phyloP scores from a whole-genome alignment of 53 echinoderm and acorn worm species.

The Antedon mediterranea region DNA sequence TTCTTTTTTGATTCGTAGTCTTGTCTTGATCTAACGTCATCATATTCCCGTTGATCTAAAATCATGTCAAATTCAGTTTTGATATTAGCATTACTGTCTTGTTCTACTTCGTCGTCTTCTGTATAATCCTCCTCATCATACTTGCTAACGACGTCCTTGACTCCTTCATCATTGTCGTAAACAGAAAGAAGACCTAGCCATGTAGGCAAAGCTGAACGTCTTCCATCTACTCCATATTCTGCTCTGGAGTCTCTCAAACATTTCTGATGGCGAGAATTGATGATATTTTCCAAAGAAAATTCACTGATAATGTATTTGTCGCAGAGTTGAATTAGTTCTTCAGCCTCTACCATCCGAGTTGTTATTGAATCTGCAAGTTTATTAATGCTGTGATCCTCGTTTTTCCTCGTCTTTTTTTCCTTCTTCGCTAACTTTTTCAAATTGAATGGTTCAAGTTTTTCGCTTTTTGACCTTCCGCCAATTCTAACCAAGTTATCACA shows the following conservation, averaged over 20 bases:
- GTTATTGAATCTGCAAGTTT: background rate
- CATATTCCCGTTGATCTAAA: background rate
- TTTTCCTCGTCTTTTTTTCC: background rate
- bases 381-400: background rate
- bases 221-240: background rate
- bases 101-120: background rate
- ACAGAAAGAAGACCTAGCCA: background rate
- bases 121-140: background rate
- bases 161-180: background rate
- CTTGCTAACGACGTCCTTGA: background rate
- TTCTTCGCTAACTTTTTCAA: constrained; percentile 1
- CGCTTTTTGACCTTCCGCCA: constrained; percentile 32
- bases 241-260: constrained; percentile 2
- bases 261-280: constrained; percentile 1
- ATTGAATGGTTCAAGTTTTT: constrained; percentile 16
- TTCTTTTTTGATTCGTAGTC: background rate
- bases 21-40: background rate
- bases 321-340: background rate
- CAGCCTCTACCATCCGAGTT: background rate
- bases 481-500: constrained; percentile 49
- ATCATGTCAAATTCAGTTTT: background rate
- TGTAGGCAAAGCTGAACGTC: background rate
- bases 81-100: background rate
- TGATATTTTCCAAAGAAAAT: constrained; percentile 6
- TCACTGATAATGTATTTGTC: constrained; percentile 3